Conservation (phyloP, 2,113 vertebrate genomes). For the Halcyon senegalensis region DNA sequence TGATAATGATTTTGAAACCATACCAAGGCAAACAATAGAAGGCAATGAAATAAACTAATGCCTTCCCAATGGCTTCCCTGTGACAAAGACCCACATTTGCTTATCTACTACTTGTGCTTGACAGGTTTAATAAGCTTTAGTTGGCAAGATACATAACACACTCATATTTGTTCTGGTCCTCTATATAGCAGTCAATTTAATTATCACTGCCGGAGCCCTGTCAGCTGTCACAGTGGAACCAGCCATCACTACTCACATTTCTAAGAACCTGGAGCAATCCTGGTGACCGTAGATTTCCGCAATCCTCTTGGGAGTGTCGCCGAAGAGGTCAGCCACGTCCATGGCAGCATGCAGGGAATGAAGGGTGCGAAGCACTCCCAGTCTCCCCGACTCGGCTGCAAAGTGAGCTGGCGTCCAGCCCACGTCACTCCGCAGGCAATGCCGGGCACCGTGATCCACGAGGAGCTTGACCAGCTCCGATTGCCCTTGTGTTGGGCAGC, state of each 20-base stretch:
- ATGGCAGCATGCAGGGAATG: conserved; percentile 83
- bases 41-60: not conserved
- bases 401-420: conserved; percentile 91
- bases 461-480: conserved; percentile 79
- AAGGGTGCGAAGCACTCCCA: conserved; percentile 81
- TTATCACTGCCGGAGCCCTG: not conserved
- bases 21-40: not conserved
- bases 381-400: conserved; percentile 83
- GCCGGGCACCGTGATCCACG: conserved; percentile 80
- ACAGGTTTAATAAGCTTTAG: not conserved
- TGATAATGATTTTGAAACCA: not conserved
- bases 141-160: not conserved
- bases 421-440: conserved; percentile 79
- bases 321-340: conserved; percentile 82
- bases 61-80: not conserved
- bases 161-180: not conserved
- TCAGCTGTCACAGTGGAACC: not conserved
- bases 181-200: not conserved
- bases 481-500: conserved; percentile 71
- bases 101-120: not conserved
- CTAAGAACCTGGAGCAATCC: conserved; percentile 85
- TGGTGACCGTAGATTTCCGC: conserved; percentile 88
- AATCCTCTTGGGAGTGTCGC: conserved; percentile 85
- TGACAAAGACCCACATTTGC: not conserved
- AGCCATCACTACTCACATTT: conserved; percentile 73